Base-by-base conservation (phyloP, 1,140 invertebrate genomes). In the Cydia strobilella region DNA sequence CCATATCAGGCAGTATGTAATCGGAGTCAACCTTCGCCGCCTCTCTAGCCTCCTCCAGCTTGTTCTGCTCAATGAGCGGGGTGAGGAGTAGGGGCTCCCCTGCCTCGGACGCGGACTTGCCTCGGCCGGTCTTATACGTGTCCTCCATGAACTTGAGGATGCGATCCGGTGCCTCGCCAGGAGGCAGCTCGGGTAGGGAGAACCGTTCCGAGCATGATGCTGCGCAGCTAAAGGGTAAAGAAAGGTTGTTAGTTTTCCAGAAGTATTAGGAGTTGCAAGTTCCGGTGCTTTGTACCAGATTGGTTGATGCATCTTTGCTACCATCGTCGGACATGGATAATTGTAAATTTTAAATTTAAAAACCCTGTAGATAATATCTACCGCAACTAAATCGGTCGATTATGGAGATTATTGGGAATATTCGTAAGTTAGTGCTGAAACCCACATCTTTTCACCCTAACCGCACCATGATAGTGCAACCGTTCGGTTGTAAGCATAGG, bases 61-160 rank as follows among this genome's bases (percentile, higher is more conserved):
- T 85, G n/a, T 88, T 89, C 7, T 83, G 77, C 39, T 91, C 87
- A 25, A 93, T 90, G 20, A 86, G 82, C 2, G 90, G 88, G 0
- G 90, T 84, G 9, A 93, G 83, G 0, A 93, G 82, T 0, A 93
- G 77, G 3, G 87, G 89, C 15, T 87, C 84, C 9, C 93, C 92
- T 1, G 86, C 85, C 2, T 87, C 87, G 18, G 74, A 82, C 0
- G 72, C 71, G 0, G 81, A 65, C 45, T 83, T 79, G 1, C 72
- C 77, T 9, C 82, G 75, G 0, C 88, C 86, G 12, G 83, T 73
- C 62, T 77, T 81, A 77, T 93, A 93, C 2, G 85, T 86, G 1
- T 77, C 76, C 73, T 93, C 90, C 88, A 92, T 89, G 78, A 92
- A 92, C 2, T 84, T 79, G 0, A 91, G 74, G 39, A 92, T 89